Evolutionary conservation across 2,888 invertebrate species (phyloP), one percentile per base, ranked within the genome.

Genomic region (Tetranychus truncatus): DNA sequence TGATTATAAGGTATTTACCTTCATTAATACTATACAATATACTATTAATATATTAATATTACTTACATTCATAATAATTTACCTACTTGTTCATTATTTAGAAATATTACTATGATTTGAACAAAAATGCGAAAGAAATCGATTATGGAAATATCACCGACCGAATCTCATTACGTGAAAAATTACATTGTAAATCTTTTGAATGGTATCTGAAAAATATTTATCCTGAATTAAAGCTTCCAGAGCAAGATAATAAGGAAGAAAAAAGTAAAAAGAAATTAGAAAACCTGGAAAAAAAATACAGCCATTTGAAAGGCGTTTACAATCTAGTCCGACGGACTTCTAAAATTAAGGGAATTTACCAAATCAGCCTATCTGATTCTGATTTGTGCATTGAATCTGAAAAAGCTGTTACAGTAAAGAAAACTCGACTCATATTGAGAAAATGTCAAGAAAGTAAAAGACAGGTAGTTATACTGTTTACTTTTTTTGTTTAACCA

Each of bases 181-280:
- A 84, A n/a, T 84, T 94, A 0, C 84, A 88, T 11, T 95, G 95
- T 83, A 87, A 89, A 78, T 85, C 88, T 44, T 95, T 95, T 83
- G 86, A 89, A 76, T 95, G 94, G 94, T 95, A 92, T 81, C 82
- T 95, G 78, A 88, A 90, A 74, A 89, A 88, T 77, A 85, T 95
- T 4, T 94, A 94, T 82, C 92, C 92, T 0, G 91, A 91, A 81
- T 81, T 92, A 73, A 87, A 20, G 71, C 45, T 20, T 24, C 71
- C 71, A 20, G 72, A 34, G 20, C 66, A 45, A 66, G 45, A 18
- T 34, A 78, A 65, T 77, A 75, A 75, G 18, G 34, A 45, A 15
- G 24, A 24, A 8, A 73, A 55, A 24, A 45, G 20, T 74, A 72
- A 44, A 72, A 66, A 72, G n/a, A 67, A 44, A 66, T 66, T 74